Evolutionary conservation across 1,140 invertebrate species (phyloP).

Genomic region (Battus philenor): DNA sequence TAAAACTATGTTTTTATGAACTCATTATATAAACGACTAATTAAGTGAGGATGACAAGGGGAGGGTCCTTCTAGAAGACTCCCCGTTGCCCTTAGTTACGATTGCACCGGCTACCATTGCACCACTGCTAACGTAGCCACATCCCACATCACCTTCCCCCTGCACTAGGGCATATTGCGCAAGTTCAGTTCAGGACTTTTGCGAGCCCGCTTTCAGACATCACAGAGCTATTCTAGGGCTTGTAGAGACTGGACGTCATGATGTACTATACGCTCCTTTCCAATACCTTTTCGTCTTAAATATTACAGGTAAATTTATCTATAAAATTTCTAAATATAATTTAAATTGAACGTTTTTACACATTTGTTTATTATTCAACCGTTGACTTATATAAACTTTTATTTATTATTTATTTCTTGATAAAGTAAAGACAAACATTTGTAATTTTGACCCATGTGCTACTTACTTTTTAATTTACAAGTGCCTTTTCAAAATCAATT

Average conservation of each 20-base stretch:
- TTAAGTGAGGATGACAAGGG: background rate
- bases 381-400: too few species aligned
- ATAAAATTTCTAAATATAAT: too few species aligned
- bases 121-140: conserved; percentile 1
- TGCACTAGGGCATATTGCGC: conserved; percentile 4
- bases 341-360: too few species aligned
- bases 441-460: too few species aligned
- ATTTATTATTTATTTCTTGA: too few species aligned
- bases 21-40: background rate
- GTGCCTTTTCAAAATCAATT: too few species aligned
- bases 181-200: conserved; percentile 6
- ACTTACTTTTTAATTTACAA: too few species aligned
- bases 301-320: too few species aligned
- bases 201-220: background rate
- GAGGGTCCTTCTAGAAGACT: background rate
- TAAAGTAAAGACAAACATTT: too few species aligned
- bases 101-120: conserved; percentile 6
- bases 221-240: background rate
- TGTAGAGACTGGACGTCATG: conserved; percentile 1
- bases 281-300: too few species aligned
- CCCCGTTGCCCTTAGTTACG: background rate
- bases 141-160: conserved; percentile 7
- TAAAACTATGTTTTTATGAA: background rate
- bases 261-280: too few species aligned
- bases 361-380: too few species aligned